Conservation (phyloP, 2,888 invertebrate genomes). For the Disparrhopalites patrizii region DNA sequence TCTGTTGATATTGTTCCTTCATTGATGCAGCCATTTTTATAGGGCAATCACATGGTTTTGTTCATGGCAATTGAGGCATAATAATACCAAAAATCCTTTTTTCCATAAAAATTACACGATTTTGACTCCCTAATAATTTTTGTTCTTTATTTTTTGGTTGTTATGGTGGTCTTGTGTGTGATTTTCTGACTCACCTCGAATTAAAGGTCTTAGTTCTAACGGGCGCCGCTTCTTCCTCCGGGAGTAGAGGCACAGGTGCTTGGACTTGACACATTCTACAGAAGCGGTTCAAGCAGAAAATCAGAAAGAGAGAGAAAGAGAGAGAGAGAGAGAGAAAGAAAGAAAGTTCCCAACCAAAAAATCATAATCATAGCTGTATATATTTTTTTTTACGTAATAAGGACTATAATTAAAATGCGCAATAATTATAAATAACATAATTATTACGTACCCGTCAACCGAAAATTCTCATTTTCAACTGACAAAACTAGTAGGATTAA, state of each 20-base stretch:
- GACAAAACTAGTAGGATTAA: no score
- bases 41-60: no score
- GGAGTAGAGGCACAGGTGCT: conserved; percentile 34
- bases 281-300: no score
- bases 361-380: no score
- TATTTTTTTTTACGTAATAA: background rate
- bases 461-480: no score
- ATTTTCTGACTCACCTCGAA: conserved; percentile 29
- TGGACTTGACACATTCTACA: conserved; percentile 40
- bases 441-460: background rate
- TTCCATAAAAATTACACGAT: no score
- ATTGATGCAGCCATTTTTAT: no score
- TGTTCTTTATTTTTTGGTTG: no score
- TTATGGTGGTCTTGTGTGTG: no score
- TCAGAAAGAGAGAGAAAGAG: background rate
- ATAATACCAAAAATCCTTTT: no score
- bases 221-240: conserved; percentile 28
- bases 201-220: conserved; percentile 15
- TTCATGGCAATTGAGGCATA: no score
- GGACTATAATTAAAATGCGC: background rate
- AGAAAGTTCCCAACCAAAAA: no score
- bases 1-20: background rate
- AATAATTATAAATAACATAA: background rate
- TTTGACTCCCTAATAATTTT: background rate
- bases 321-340: background rate